Evolutionary conservation across 2,797 vertebrate species (phyloP), one percentile per base, ranked within the genome.

Genomic region (Anguilla anguilla): DNA sequence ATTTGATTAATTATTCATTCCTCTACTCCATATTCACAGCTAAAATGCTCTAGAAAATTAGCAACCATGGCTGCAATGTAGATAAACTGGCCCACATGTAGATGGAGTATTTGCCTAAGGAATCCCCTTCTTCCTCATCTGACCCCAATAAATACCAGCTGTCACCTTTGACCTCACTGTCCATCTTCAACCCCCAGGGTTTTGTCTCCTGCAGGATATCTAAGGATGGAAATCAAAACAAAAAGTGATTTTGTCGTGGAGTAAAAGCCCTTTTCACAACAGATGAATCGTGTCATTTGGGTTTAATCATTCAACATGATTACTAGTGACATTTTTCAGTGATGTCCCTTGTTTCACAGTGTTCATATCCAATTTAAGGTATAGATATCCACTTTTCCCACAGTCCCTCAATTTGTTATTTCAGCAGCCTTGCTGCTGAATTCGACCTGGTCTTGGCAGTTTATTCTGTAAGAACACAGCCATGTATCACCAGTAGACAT

Each of bases 71-170:
- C 90, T 91, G 89, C 88, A 84, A 83, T 86, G 84, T 87, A 79
- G 81, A 57, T 88, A 83, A 89, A 81, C 84, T 87, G 74, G 49
- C 51, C 82, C 31, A 67, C 79, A 31, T 74, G 81, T 89, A 91
- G 88, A 89, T 83, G 87, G 6, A 61, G 84, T 89, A 89, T 92
- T 92, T 90, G 86, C 83, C 39, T 43, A 39, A 86, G 7, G 25
- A 25, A 5, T 25, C 83, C 79, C 53, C 83, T 84, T 87, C 79
- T 85, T 77, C 83, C 86, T 88, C 67, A 25, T 84, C 83, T 64
- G 74, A 89, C 85, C 85, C 85, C 28, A 72, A 57, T 88, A 89
- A 92, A 92, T 87, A 90, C 88, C 87, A 92, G 88, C 90, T 89
- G 72, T 89, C 90, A 92, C 88, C 88, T 88, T 84, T 89, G 89